Conservation (phyloP, 2,113 vertebrate genomes). For the Xyliphius kryptos region DNA sequence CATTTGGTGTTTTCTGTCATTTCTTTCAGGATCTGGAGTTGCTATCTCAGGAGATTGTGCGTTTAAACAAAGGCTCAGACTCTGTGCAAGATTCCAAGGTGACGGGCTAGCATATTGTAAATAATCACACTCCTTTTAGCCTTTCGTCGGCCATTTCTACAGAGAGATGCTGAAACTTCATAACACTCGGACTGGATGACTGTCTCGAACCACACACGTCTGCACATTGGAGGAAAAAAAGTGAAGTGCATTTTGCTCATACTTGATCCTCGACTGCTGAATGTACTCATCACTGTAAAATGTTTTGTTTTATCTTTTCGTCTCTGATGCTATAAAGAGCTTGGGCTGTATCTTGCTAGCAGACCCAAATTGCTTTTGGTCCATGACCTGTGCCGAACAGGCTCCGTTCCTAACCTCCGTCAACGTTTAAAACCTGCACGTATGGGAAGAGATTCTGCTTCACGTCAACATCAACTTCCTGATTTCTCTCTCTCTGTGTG, state of each 20-base stretch:
- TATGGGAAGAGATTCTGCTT: too few species aligned
- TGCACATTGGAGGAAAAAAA: neutral
- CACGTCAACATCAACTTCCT: too few species aligned
- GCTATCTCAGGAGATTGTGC: constrained; percentile 83
- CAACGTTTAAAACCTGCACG: too few species aligned
- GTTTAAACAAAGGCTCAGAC: constrained; percentile 70
- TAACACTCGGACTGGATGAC: constrained; percentile 20
- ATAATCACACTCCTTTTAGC: neutral
- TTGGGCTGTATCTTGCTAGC: constrained; percentile 1
- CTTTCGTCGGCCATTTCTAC: too few species aligned
- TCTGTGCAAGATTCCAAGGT: constrained; percentile 33
- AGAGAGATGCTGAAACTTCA: constrained; percentile 26
- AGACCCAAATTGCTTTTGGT: constrained; percentile 17
- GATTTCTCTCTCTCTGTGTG: too few species aligned
- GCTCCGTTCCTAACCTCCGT: neutral
- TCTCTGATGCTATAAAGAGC: neutral
- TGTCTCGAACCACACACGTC: too few species aligned
- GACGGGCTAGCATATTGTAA: constrained; percentile 50
- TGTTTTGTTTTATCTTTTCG: constrained; percentile 28
- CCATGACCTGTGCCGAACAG: neutral
- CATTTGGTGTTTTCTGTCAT: neutral
- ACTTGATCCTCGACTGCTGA: constrained; percentile 46
- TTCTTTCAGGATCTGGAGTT: constrained; percentile 64
- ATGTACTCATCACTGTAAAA: constrained; percentile 42
- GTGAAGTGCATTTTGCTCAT: constrained; percentile 1